phyloP scores from a whole-genome alignment of 2,113 vertebrate species.

The Pica pica region DNA sequence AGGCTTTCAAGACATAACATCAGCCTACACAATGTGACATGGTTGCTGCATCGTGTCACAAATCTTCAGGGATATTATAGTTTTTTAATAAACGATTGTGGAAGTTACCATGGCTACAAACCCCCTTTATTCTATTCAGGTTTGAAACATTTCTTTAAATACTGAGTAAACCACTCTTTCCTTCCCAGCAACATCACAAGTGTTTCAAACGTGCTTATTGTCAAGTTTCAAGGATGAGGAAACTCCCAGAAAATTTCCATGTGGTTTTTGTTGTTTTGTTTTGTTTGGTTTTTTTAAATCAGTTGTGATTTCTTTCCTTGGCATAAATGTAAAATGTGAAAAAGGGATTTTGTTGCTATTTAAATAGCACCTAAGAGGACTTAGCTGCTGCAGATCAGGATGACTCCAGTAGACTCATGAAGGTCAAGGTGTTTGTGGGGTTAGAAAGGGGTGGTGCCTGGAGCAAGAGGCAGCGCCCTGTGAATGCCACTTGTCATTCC shows the following conservation, averaged over 20 bases:
- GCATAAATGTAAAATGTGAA: background rate
- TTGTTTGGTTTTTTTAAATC: background rate
- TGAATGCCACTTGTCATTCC: background rate
- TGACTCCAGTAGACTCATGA: background rate
- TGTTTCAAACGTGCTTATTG: background rate
- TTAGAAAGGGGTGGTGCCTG: background rate
- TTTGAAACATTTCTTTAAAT: background rate
- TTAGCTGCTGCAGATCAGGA: background rate
- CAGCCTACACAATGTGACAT: constrained; percentile 22
- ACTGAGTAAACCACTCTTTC: background rate
- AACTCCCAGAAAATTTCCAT: background rate
- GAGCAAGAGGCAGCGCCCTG: background rate
- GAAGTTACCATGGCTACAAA: constrained; percentile 51
- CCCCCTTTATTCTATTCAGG: background rate
- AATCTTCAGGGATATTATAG: constrained; percentile 11
- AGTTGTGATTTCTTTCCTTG: background rate
- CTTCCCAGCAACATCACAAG: background rate
- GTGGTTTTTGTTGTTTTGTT: background rate
- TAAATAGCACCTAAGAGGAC: background rate
- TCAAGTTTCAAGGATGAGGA: rapidly evolving
- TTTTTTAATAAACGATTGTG: constrained; percentile 5
- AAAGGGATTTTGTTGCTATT: background rate
- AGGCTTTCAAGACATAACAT: constrained; percentile 5
- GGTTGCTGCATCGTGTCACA: constrained; percentile 43
- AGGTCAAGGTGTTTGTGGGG: background rate